Base-by-base conservation (phyloP, 2,113 vertebrate species). In the Pseudorasbora parva region DNA sequence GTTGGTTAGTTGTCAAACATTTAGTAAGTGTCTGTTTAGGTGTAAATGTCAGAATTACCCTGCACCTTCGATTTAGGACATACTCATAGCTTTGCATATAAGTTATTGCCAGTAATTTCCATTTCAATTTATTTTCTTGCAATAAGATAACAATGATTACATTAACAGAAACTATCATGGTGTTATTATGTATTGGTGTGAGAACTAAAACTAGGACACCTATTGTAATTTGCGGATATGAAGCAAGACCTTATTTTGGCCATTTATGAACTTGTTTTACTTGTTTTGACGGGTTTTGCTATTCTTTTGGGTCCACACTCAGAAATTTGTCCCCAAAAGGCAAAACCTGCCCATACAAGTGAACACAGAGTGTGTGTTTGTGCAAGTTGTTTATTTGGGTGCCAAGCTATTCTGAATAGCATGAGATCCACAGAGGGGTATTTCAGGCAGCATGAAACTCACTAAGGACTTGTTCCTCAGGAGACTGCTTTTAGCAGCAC, bases 391-490 rank as follows among this genome's bases (percentile, higher is more conserved):
- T 68, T 69, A 81, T 81, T 21, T 82, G 45, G 57, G 30, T 68
- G 41, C 57, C 56, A 83, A 37, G 82, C 45, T 74, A 57, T 81
- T 56, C 79, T 68, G 79, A 69, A 81, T 81, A 56, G 47, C 79
- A 69, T 37, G 64, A 56, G 79, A 69, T 56, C 79, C 79, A 56
- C 64, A 71, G 62, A 81, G 79, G 79, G 49, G 64, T 81, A 71
- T 81, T 81, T 81, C 64, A 71, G 30, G 47, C 78, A 51, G 37
- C 59, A n/a, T 49, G 37, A 60, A 78, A 19, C 72, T 76, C 73
- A 76, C 30, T 10, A 59, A 59, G 74, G 74, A 66, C 62, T 25
- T 81, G 15, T 69, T 81, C 27, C 79, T 43, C 45, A 14, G 30
- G 62, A 47, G 17, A 41, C 79, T n/a, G 79, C 64, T 81, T 81